Conservation (phyloP, 2,888 invertebrate genomes). For the Rhingia rostrata region DNA sequence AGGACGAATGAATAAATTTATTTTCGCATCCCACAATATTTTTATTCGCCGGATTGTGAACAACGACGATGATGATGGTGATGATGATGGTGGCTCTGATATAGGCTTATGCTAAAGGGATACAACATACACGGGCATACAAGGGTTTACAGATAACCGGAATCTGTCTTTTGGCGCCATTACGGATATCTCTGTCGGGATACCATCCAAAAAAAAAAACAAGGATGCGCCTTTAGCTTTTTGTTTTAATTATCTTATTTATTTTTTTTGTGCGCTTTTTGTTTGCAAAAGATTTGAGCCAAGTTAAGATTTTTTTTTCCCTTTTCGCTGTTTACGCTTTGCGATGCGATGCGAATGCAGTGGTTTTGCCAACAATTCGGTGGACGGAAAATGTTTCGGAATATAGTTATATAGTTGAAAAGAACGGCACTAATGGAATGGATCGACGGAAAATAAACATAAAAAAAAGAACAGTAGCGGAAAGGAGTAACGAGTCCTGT, state of each 20-base stretch:
- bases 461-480: not conserved
- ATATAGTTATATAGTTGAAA: constrained; percentile 33
- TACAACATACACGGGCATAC: not conserved
- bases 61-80: constrained; percentile 32
- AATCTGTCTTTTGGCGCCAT: constrained; percentile 61
- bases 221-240: constrained; percentile 39
- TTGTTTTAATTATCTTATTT: constrained; percentile 28
- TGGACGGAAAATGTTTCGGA: constrained; percentile 39
- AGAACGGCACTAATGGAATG: constrained; percentile 1
- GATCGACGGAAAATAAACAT: not conserved
- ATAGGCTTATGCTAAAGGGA: constrained; percentile 43
- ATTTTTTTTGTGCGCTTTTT: constrained; percentile 14
- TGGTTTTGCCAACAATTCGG: constrained; percentile 56
- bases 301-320: constrained; percentile 30
- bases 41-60: constrained; percentile 54
- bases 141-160: constrained; percentile 2
- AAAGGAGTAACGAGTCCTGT: not conserved
- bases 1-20: constrained; percentile 70
- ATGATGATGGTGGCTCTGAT: constrained; percentile 15
- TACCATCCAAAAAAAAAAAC: not conserved
- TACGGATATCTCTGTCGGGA: constrained; percentile 65
- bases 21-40: constrained; percentile 60
- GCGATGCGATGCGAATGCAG: constrained; percentile 44
- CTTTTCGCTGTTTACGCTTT: constrained; percentile 38
- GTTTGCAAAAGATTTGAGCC: constrained; percentile 55